These are phyloP conservation scores for Calypte anna DNA, from an alignment of 2,113 vertebrate species.

Conservation along the genomic window DNA sequence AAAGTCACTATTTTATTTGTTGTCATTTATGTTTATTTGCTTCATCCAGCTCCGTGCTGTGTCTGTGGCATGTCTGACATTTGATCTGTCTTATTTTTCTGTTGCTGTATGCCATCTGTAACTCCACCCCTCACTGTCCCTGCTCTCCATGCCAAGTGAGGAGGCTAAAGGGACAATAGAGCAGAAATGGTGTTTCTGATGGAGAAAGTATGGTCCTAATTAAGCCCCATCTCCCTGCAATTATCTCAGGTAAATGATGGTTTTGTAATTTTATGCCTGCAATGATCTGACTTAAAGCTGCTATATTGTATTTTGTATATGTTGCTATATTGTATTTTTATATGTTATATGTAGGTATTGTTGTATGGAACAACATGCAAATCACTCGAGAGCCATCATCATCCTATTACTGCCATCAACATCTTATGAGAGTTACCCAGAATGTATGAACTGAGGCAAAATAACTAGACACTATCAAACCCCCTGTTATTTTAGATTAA, in stretches of 20 bases:
- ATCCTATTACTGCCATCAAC: not conserved
- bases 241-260: not conserved
- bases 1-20: not conserved
- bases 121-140: not conserved
- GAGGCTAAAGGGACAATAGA: not conserved
- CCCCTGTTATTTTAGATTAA: not conserved
- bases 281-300: not conserved
- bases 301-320: fast-evolving
- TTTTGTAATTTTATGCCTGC: not conserved
- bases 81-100: not conserved
- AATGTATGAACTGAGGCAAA: not conserved
- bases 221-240: not conserved
- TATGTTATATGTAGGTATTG: not conserved
- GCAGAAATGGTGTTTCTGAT: not conserved
- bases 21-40: not conserved
- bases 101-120: not conserved
- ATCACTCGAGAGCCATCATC: not conserved
- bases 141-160: not conserved
- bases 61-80: not conserved
- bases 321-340: fast-evolving
- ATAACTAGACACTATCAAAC: not conserved
- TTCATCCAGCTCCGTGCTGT: not conserved
- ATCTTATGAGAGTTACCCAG: not conserved
- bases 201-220: not conserved
- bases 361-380: not conserved